These are phyloP conservation scores for Oreochromis mossambicus DNA, from an alignment of 2,797 vertebrate genomes.

Conservation along the genomic window DNA sequence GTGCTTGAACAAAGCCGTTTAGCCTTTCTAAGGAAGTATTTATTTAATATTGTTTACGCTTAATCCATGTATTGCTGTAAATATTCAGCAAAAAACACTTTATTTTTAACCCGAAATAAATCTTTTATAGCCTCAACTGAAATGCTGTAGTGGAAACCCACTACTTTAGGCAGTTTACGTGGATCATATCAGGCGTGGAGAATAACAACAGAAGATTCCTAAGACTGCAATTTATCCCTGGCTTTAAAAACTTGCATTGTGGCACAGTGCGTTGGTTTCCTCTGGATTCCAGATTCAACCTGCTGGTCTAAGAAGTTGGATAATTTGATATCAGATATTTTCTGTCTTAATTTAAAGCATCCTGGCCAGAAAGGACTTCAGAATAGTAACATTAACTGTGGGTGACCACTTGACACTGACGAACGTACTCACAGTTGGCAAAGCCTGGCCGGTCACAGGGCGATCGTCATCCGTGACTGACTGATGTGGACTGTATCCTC, in stretches of 20 bases:
- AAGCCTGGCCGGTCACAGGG: conserved; percentile 11
- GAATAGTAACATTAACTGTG: neutral
- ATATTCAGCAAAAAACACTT: neutral
- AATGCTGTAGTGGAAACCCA: neutral
- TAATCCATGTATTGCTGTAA: neutral
- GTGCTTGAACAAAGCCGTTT: neutral
- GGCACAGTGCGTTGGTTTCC: neutral
- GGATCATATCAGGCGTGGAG: neutral
- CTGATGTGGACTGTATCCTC: conserved; percentile 41
- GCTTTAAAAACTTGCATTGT: neutral
- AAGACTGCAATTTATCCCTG: neutral
- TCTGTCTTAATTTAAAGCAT: neutral
- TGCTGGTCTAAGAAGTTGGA: neutral
- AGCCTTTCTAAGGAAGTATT: neutral
- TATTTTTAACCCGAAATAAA: neutral
- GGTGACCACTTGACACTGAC: neutral
- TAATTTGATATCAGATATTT: neutral
- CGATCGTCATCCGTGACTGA: conserved; percentile 12
- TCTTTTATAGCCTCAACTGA: neutral
- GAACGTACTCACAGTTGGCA: neutral
- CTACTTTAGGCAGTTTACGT: neutral
- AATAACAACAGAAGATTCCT: neutral
- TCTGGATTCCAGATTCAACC: neutral
- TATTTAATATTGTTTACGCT: neutral
- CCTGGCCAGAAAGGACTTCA: neutral